Conservation (phyloP, 1,140 invertebrate genomes). For the Archivesica marissinica region DNA sequence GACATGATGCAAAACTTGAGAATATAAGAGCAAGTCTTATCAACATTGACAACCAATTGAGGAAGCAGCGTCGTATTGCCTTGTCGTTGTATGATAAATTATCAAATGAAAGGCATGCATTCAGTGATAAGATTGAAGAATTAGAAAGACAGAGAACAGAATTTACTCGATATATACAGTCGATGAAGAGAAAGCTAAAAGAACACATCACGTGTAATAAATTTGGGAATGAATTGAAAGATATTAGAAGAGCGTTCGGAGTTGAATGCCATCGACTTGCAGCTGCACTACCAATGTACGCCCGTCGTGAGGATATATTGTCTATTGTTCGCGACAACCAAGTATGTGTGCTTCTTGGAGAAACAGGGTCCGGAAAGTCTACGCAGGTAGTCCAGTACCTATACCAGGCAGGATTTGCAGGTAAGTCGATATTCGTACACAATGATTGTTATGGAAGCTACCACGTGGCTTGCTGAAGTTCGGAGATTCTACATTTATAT, state of each 20-base stretch:
- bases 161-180: conserved; percentile 62
- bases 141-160: conserved; percentile 67
- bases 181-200: conserved; percentile 54
- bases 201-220: conserved; percentile 20
- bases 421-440: conserved; percentile 3
- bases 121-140: conserved; percentile 73
- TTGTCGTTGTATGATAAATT: conserved; percentile 31
- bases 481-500: too few species aligned
- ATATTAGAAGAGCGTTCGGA: conserved; percentile 66
- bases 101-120: conserved; percentile 47
- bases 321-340: conserved; percentile 70
- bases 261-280: conserved; percentile 73
- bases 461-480: too few species aligned
- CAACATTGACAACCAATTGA: background rate
- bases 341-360: conserved; percentile 94
- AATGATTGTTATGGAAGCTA: too few species aligned
- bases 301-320: conserved; percentile 74
- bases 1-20: conserved; percentile 49
- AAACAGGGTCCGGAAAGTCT: conserved; percentile 95
- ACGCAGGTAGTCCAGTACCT: conserved; percentile 81
- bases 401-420: conserved; percentile 82
- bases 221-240: conserved; percentile 55
- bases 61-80: background rate
- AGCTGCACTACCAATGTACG: conserved; percentile 78
- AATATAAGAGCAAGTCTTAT: background rate